Evolutionary conservation across 1,140 invertebrate genomes (phyloP).

Genomic region (Platyscapa corneri): DNA sequence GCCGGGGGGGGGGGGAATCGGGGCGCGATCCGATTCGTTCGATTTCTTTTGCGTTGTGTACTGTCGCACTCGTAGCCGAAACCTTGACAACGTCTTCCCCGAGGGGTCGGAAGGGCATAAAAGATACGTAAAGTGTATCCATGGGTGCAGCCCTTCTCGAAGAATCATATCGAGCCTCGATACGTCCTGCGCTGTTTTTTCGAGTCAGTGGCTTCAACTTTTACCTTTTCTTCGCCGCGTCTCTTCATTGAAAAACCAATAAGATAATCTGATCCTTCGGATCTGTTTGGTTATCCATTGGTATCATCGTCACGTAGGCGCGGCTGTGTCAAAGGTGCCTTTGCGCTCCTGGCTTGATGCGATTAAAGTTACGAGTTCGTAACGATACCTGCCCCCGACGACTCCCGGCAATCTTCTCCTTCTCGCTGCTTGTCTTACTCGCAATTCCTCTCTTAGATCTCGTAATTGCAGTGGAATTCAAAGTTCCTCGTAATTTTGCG

Average conservation of each 20-base stretch:
- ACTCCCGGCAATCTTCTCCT: not conserved
- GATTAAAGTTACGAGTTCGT: conserved; percentile 63
- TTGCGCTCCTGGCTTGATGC: conserved; percentile 49
- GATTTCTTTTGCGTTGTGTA: no score
- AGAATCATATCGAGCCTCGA: no score
- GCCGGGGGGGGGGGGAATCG: no score
- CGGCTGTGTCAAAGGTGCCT: conserved; percentile 58
- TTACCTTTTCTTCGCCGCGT: no score
- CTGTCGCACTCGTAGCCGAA: not conserved
- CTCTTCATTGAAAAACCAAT: conserved; percentile 21
- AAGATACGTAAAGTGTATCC: no score
- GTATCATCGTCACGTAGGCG: conserved; percentile 47
- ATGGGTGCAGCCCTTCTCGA: no score
- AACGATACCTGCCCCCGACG: conserved; percentile 54
- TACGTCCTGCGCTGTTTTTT: no score
- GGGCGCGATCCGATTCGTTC: no score
- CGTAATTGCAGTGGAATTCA: not conserved
- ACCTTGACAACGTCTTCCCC: not conserved
- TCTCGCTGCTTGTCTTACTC: no score
- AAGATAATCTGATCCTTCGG: conserved; percentile 56
- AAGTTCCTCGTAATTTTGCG: no score
- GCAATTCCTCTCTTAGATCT: not conserved
- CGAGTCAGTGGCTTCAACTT: no score
- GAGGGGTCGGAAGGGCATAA: no score
- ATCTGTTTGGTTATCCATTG: conserved; percentile 59